Conservation (phyloP, 2,113 vertebrate species). For the Hippocampus mohnikei region DNA sequence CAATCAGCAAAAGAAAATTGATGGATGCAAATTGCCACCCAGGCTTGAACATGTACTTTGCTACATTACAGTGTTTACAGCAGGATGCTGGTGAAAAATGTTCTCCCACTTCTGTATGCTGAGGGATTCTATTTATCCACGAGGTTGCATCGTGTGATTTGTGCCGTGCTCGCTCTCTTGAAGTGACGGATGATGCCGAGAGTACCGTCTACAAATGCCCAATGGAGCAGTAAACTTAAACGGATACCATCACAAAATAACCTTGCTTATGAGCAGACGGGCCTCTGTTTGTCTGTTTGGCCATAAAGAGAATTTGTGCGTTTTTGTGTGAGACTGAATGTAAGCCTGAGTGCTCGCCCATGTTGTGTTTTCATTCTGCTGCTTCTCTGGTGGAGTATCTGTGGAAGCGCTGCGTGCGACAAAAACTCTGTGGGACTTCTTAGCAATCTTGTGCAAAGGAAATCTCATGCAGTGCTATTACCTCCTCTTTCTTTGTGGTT, state of each 20-base stretch:
- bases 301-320: not conserved
- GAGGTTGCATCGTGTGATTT: constrained; percentile 48
- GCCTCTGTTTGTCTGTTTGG: constrained; percentile 4
- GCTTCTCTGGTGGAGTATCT: constrained; percentile 29
- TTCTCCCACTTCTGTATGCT: constrained; percentile 43
- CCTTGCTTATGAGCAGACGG: not conserved
- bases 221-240: not conserved
- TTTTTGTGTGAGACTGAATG: not conserved
- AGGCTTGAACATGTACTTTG: constrained; percentile 36
- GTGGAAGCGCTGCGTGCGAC: constrained; percentile 27
- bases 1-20: not conserved
- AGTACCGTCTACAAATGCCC: constrained; percentile 14
- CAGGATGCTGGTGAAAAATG: constrained; percentile 38
- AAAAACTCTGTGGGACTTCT: constrained; percentile 48
- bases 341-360: not conserved
- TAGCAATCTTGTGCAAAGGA: constrained; percentile 28
- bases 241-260: constrained; percentile 1
- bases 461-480: constrained; percentile 53
- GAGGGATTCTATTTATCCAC: constrained; percentile 54
- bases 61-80: constrained; percentile 45
- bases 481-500: constrained; percentile 46
- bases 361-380: constrained; percentile 26
- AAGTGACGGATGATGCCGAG: constrained; percentile 34
- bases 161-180: constrained; percentile 19
- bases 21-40: not conserved